A percentile compares a stretch with the other conserved stretches of the same genome.
phyloP scores from a whole-genome alignment of 2,888 invertebrate genomes.

The Drosophila meridionalis region DNA sequence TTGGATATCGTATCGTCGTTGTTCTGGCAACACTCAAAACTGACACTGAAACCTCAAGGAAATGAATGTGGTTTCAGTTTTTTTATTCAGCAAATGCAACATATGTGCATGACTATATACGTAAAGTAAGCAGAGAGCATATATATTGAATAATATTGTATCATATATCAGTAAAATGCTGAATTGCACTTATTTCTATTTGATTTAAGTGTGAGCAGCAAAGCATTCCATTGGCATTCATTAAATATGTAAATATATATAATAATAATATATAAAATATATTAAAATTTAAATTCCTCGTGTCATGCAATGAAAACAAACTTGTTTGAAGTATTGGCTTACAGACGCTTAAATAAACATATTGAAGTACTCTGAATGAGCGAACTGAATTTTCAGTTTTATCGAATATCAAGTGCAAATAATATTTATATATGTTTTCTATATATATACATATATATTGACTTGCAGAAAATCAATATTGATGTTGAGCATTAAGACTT shows the following conservation, averaged over 20 bases:
- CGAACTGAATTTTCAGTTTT: background rate
- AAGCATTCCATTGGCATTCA: background rate
- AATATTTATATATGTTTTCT: no score
- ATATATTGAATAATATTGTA: background rate
- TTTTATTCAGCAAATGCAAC: background rate
- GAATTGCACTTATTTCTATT: background rate
- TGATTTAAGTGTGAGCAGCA: background rate
- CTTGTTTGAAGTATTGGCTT: background rate
- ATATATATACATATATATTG: no score
- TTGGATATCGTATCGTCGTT: slow-evolving; percentile 2
- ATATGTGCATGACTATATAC: background rate
- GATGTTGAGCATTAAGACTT: no score
- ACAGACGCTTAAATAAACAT: background rate
- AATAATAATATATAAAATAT: background rate
- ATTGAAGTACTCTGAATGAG: background rate
- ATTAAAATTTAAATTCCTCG: background rate
- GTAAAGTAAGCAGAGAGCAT: no score
- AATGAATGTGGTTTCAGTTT: background rate
- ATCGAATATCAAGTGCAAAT: background rate
- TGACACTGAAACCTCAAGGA: slow-evolving; percentile 1
- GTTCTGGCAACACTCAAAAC: slow-evolving; percentile 21
- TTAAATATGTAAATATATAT: background rate
- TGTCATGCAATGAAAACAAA: background rate
- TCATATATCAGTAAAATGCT: no score
- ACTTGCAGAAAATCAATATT: no score